Evolutionary conservation across 2,797 vertebrate genomes (phyloP).

Genomic region (Phylloscopus collybita): DNA sequence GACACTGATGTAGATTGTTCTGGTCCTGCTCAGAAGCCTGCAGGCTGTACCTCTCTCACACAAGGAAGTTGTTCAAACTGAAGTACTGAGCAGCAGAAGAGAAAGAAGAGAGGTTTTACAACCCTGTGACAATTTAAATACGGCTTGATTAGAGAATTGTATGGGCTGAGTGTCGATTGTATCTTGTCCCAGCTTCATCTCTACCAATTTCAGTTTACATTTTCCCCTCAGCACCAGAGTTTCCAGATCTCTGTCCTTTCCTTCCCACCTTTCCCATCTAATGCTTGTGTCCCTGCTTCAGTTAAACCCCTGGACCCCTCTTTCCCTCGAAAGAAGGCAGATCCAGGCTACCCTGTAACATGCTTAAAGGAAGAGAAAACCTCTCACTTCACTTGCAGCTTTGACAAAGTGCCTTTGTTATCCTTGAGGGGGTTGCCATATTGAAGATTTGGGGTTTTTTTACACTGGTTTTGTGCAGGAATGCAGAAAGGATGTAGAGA

Average conservation of each 20-base stretch:
- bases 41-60: not conserved
- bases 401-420: not conserved
- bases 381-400: not conserved
- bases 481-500: no score
- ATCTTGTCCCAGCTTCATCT: not conserved
- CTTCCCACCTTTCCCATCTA: not conserved
- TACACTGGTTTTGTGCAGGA: not conserved
- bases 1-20: not conserved
- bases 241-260: not conserved
- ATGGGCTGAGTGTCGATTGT: not conserved
- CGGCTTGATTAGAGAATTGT: not conserved
- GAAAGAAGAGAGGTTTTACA: not conserved
- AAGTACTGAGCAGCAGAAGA: not conserved
- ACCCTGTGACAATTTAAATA: not conserved
- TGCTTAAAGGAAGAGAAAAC: not conserved
- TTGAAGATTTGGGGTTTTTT: not conserved
- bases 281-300: not conserved
- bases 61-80: not conserved
- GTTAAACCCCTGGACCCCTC: not conserved
- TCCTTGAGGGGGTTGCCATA: not conserved
- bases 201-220: not conserved
- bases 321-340: not conserved
- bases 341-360: accelerated
- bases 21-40: not conserved
- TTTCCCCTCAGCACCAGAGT: not conserved